Percentiles rank a stretch among this genome's conserved stretches.
Evolutionary conservation across 2,888 invertebrate species (phyloP).

Genomic region (Nasonia oneida): DNA sequence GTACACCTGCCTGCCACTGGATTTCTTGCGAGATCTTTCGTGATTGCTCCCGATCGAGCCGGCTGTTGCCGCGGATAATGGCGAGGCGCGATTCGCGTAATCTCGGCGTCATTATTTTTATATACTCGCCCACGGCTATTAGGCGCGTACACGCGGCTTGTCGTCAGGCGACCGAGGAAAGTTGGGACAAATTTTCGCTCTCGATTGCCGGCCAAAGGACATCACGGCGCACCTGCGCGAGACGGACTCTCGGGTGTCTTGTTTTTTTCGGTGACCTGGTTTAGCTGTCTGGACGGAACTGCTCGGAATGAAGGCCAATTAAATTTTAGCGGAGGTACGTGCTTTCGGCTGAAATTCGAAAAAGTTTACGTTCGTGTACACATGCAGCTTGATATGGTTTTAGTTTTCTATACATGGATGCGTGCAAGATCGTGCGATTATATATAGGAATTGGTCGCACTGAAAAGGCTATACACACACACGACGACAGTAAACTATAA

Average conservation of each 20-base stretch:
- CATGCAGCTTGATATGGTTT: no score
- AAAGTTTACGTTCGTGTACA: no score
- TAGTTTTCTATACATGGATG: no score
- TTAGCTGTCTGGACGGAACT: not conserved
- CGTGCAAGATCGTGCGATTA: no score
- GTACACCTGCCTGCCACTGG: constrained; percentile 32
- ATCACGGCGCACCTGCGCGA: constrained; percentile 27
- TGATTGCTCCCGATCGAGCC: constrained; percentile 38
- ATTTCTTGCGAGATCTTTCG: constrained; percentile 5
- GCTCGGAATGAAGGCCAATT: not conserved
- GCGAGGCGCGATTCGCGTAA: constrained; percentile 32
- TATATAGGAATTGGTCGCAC: no score
- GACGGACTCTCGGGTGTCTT: not conserved
- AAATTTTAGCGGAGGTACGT: not conserved
- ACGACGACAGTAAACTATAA: not conserved
- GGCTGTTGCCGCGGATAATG: constrained; percentile 24
- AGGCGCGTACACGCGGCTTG: not conserved
- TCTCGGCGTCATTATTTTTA: constrained; percentile 48
- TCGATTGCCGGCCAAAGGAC: not conserved
- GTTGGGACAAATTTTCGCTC: constrained; percentile 45
- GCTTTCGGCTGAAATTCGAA: not conserved
- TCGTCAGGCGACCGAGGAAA: constrained; percentile 10
- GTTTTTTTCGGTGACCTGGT: not conserved
- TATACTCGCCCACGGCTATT: constrained; percentile 5
- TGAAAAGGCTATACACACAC: no score